A percentile compares a stretch with the other conserved stretches of the same genome.
phyloP scores from a whole-genome alignment of 2,888 invertebrate species.

The Helleia helle region DNA sequence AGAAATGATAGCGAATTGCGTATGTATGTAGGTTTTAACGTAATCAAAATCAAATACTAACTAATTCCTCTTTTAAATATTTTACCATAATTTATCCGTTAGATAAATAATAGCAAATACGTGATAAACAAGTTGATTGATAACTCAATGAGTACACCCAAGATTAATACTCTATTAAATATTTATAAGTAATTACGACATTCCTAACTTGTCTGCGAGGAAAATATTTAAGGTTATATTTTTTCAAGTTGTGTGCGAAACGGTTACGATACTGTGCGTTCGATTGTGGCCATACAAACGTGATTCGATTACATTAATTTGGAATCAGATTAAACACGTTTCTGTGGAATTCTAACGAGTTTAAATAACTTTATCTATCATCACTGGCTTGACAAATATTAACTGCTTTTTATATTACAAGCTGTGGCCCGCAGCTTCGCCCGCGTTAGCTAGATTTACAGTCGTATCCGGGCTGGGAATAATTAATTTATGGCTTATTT shows the following conservation, averaged over 20 bases:
- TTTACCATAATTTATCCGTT: not conserved
- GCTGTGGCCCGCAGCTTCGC: too few relatives aligned
- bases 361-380: not conserved
- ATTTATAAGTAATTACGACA: slow-evolving; percentile 1
- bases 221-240: not conserved
- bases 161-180: not conserved
- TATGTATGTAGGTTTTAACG: too few relatives aligned
- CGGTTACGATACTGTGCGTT: slow-evolving; percentile 27
- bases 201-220: not conserved
- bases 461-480: too few relatives aligned
- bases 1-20: too few relatives aligned
- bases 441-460: too few relatives aligned
- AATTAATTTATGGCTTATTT: too few relatives aligned
- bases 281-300: slow-evolving; percentile 22
- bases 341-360: slow-evolving; percentile 12
- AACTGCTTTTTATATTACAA: too few relatives aligned
- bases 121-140: not conserved
- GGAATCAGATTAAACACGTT: slow-evolving; percentile 34
- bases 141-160: slow-evolving; percentile 4
- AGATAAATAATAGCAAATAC: not conserved
- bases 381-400: too few relatives aligned
- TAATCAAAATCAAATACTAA: too few relatives aligned
- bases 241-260: slow-evolving; percentile 15
- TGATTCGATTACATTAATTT: slow-evolving; percentile 23
- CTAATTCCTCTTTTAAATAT: not conserved